These are phyloP conservation scores for Andrena hattorfiana DNA, from an alignment of 2,888 invertebrate genomes.

Conservation along the genomic window DNA sequence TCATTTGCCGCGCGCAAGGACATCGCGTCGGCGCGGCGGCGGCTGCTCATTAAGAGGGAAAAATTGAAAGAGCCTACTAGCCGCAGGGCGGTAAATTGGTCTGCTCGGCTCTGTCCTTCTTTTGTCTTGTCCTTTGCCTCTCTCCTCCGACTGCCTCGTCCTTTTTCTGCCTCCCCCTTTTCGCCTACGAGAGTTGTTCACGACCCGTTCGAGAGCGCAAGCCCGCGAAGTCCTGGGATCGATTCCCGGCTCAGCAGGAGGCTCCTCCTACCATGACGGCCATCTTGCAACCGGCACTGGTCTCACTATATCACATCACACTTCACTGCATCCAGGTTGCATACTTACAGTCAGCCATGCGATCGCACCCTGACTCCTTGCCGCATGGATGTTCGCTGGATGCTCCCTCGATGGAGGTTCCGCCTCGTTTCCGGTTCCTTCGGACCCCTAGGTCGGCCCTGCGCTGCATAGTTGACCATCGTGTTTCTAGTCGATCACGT, in stretches of 20 bases:
- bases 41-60: slow-evolving; percentile 74
- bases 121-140: slow-evolving; percentile 52
- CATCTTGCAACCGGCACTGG: slow-evolving; percentile 83
- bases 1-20: slow-evolving; percentile 72
- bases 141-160: slow-evolving; percentile 51
- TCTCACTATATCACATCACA: slow-evolving; percentile 83
- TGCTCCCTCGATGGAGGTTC: background rate
- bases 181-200: slow-evolving; percentile 71
- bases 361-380: slow-evolving; percentile 61
- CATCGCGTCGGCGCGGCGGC: slow-evolving; percentile 66
- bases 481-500: background rate
- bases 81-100: slow-evolving; percentile 74
- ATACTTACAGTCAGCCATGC: slow-evolving; percentile 72
- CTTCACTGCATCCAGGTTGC: slow-evolving; percentile 81
- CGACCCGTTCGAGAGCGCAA: slow-evolving; percentile 77
- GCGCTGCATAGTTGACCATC: background rate
- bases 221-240: slow-evolving; percentile 83
- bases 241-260: slow-evolving; percentile 83
- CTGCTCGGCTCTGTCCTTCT: slow-evolving; percentile 47
- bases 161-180: slow-evolving; percentile 65
- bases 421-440: slow-evolving; percentile 18
- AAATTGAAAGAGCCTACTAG: slow-evolving; percentile 73
- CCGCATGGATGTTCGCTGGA: slow-evolving; percentile 24
- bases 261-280: slow-evolving; percentile 85
- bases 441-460: background rate